These are phyloP conservation scores for Caenorhabditis becei DNA, from an alignment of 2,888 invertebrate species.

Conservation along the genomic window DNA sequence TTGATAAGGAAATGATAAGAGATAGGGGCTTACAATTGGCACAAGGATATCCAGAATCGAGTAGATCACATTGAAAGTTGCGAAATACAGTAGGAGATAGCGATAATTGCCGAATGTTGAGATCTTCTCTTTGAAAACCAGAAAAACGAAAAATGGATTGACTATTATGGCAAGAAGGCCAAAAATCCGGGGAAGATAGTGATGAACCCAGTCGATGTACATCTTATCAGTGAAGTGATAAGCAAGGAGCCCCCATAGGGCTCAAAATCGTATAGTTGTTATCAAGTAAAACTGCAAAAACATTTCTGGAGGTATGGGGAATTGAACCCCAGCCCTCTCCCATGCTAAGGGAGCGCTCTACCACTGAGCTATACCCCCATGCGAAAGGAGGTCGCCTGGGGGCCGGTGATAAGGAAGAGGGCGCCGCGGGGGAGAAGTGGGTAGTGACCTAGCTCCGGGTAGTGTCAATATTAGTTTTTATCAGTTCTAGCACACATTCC, in stretches of 20 bases:
- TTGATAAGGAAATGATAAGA: too few relatives aligned
- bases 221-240: too few relatives aligned
- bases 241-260: too few relatives aligned
- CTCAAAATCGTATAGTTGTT: too few relatives aligned
- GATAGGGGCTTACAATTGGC: conserved; percentile 31
- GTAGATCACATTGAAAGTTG: conserved; percentile 33
- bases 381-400: too few relatives aligned
- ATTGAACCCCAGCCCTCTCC: conserved; percentile 77
- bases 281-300: too few relatives aligned
- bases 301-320: conserved; percentile 76
- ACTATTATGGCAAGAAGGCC: conserved; percentile 11
- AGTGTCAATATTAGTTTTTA: too few relatives aligned
- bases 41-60: conserved; percentile 35
- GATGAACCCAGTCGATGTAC: conserved; percentile 22
- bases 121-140: conserved; percentile 25
- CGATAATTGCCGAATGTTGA: conserved; percentile 31
- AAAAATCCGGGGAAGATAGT: conserved; percentile 24
- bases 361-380: conserved; percentile 78
- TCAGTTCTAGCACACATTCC: too few relatives aligned
- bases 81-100: conserved; percentile 32
- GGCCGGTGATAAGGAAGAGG: too few relatives aligned
- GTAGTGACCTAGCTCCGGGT: too few relatives aligned
- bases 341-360: conserved; percentile 79
- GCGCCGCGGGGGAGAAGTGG: too few relatives aligned
- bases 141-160: conserved; percentile 22